phyloP scores from a whole-genome alignment of 2,888 invertebrate genomes.

The Trachelus tabidus region DNA sequence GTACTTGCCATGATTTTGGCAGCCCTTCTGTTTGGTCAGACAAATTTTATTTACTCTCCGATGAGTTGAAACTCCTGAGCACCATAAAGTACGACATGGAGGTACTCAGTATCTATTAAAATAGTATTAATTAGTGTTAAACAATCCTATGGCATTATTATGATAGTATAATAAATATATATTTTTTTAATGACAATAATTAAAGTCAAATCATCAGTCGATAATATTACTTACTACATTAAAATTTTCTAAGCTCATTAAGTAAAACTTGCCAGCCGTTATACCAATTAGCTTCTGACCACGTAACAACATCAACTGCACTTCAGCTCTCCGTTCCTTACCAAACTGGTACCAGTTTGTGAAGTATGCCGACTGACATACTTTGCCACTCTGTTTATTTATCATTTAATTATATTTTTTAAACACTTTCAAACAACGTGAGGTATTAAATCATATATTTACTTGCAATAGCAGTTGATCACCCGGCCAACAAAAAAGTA shows the following conservation, averaged over 20 bases:
- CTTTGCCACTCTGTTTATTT: slow-evolving; percentile 1
- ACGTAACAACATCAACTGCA: slow-evolving; percentile 41
- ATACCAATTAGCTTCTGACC: slow-evolving; percentile 44
- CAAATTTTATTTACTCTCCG: neutral
- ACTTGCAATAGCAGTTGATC: slow-evolving; percentile 46
- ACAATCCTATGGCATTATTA: neutral
- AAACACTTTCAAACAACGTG: neutral
- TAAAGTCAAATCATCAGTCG: neutral
- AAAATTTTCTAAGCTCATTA: slow-evolving; percentile 50
- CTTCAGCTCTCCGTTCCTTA: slow-evolving; percentile 28
- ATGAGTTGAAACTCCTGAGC: slow-evolving; percentile 36
- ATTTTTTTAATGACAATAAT: slow-evolving; percentile 4
- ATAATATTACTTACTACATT: slow-evolving; percentile 29
- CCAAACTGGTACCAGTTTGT: slow-evolving; percentile 43
- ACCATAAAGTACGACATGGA: slow-evolving; percentile 51
- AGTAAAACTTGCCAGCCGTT: slow-evolving; percentile 49
- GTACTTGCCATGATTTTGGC: slow-evolving; percentile 1
- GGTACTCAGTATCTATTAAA: slow-evolving; percentile 45
- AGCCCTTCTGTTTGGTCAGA: neutral
- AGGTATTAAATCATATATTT: neutral
- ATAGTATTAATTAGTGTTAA: slow-evolving; percentile 2
- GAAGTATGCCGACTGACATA: slow-evolving; percentile 38
- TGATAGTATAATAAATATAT: neutral
- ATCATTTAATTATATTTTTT: neutral
- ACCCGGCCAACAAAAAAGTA: slow-evolving; percentile 51